Evolutionary conservation across 2,113 vertebrate genomes (phyloP), one percentile per base, ranked within the genome.

Genomic region (Cyanoderma ruficeps): DNA sequence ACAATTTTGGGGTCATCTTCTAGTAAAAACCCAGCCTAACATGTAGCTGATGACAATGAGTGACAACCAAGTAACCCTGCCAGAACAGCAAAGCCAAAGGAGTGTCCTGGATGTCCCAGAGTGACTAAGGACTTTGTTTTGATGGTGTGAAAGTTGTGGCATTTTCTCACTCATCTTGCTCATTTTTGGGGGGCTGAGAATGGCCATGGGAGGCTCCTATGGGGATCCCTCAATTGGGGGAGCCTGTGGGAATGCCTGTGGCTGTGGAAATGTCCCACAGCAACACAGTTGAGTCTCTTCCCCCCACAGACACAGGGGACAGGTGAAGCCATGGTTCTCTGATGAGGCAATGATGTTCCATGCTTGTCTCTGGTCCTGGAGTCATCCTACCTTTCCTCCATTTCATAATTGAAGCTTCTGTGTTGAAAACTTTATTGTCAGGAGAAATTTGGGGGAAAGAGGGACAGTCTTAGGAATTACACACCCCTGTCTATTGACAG

Each of bases 121-220:
- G 19, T 25, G 31, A 19, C 23, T 49, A n/a, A 31, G 65, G 41
- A 39, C 12, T 88, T 82, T 68, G 33, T 15, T 71, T 7, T 21
- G 31, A 24, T 6, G 11, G 7, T 2, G 1, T 41, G 35, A 78
- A 70, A 8, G 14, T 30, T 90, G 10, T 53, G 44, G 35, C 2
- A 20, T 80, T 77, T 75, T 28, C 47, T 68, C 3, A 2, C 5
- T 81, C 5, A 0, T 33, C 37, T 47, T 25, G 22, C 18, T 37
- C 22, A 8, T 7, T 57, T 63, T 39, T 39, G 39, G 39, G 12
- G 16, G n/a, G 12, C 30, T 74, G 30, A 67, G 19, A 33, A 59
- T 3, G 7, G 25, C 18, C 0, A 0, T 70, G 23, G 7, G 13
- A 47, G 22, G 7, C 19, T 94, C 23, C 33, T 2, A 0, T 19